Evolutionary conservation across 2,888 invertebrate genomes (phyloP), one percentile per base, ranked within the genome.

Genomic region (Eupithecia insigniata): DNA sequence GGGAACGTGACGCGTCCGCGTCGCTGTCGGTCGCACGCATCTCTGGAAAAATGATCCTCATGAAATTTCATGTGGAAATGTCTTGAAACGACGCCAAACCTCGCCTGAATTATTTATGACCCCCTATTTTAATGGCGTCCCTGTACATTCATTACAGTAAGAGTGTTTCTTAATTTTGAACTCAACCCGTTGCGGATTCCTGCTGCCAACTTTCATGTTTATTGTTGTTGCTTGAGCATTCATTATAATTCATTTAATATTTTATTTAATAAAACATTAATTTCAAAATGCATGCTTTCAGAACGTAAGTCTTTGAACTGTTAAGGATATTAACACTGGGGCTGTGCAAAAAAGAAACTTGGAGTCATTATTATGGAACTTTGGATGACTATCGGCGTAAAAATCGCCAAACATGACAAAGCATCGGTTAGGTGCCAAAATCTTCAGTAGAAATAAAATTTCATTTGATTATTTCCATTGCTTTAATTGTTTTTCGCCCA

Each of bases 11-110:
- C 26, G 7, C 43, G 70, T 70, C 65, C 68, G 64, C 39, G 70
- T 75, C 67, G 51, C 14, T 55, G 67, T 70, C 58, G 66, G 67
- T 70, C 79, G 78, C 84, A 85, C 84, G 81, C 81, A 69, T 84
- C 85, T 80, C 84, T 87, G 89, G 91, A 93, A 93, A 94, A 93
- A 92, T 92, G 90, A 90, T 90, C 87, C 86, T 93, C 93, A 92
- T 93, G 93, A 93, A 94, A 93, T 92, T 93, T 93, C 91, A 93
- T 92, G 93, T 92, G 89, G 88, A 92, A 92, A 92, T 92, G 89
- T 92, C 92, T 93, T 94, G 93, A 93, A 93, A 91, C 92, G 89
- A 89, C 87, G 94, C 94, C 93, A 94, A 93, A 92, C 89, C 92
- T 84, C 84, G 87, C 81, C 84, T 93, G 93, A 92, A 93, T 94